Evolutionary conservation across 2,888 invertebrate genomes (phyloP).

Genomic region (Mamestra brassicae): DNA sequence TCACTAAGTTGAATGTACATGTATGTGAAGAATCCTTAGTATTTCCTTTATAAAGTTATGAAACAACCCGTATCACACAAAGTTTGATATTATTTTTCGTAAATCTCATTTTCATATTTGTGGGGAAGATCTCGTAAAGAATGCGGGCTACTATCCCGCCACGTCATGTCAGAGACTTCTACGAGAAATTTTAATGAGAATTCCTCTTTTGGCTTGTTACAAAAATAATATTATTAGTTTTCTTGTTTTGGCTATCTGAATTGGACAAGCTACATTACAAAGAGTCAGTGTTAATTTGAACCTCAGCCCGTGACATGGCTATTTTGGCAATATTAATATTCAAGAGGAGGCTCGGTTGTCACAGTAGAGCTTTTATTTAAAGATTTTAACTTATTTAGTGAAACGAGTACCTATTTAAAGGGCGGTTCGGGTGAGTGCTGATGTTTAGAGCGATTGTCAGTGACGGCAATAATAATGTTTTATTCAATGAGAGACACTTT

Average conservation of each 20-base stretch:
- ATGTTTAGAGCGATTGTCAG: conserved; percentile 8
- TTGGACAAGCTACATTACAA: conserved; percentile 36
- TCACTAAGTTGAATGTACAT: not conserved
- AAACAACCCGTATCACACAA: conserved; percentile 27
- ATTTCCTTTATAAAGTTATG: conserved; percentile 18
- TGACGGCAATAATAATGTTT: conserved; percentile 14
- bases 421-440: not conserved
- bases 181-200: conserved; percentile 62
- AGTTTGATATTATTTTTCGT: conserved; percentile 43
- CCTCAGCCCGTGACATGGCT: conserved; percentile 65
- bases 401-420: conserved; percentile 51
- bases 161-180: conserved; percentile 53
- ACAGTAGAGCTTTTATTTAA: conserved; percentile 56
- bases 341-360: conserved; percentile 55
- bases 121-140: conserved; percentile 34
- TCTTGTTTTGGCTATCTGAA: conserved; percentile 34
- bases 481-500: conserved; percentile 1
- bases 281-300: conserved; percentile 68
- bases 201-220: conserved; percentile 49
- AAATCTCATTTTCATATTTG: conserved; percentile 57
- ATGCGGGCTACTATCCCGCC: conserved; percentile 45
- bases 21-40: conserved; percentile 6
- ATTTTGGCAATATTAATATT: conserved; percentile 71
- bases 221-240: conserved; percentile 53
- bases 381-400: conserved; percentile 53